Base-by-base conservation (phyloP, 2,888 invertebrate genomes). In the Eristalis tenax region DNA sequence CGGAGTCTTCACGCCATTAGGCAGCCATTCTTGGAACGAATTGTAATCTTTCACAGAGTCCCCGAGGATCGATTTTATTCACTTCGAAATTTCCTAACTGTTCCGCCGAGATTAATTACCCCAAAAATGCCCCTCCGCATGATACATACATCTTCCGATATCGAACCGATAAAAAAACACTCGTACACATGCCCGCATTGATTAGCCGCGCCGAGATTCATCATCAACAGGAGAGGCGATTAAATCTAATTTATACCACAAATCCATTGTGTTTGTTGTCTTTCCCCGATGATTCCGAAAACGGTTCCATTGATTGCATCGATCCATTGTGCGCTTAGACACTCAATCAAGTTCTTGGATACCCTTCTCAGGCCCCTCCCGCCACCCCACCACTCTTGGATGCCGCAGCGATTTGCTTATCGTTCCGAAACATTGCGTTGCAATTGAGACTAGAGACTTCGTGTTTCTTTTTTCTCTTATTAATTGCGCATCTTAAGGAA, bases 281-380 rank as follows among this genome's bases (percentile, higher is more conserved):
- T 50, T n/a, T n/a, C 32, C 8, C 68, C 56, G 68, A 56, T 69
- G 56, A 50, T 32, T 69, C 56, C 56, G 56, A 26, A 69, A 50
- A 50, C 28, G 50, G 28, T 43, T 65, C 32, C 22, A 65, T 65
- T 38, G 38, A 65, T 65, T 65, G 38, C 38, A n/a, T 8, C 65
- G 22, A 65, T 65, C 65, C 65, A 38, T 65, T 65, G 68, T 57
- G 50, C 50, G 50, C 18, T 6, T 18, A 18, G 50, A n/a, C 50
- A 18, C 50, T 50, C 50, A 50, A 18, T 18, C 50, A 50, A 18
- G 50, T 18, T 8, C 5, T 26, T 26, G 26, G 26, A 26, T 26
- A 26, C 26, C 26, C 26, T 2, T 26, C 26, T 26, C 3, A 2
- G 3, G 26, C 50, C 50, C 8, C 18, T 50, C 50, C 8, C 18